phyloP scores from a whole-genome alignment of 2,113 vertebrate genomes.

The Elephas maximus region DNA sequence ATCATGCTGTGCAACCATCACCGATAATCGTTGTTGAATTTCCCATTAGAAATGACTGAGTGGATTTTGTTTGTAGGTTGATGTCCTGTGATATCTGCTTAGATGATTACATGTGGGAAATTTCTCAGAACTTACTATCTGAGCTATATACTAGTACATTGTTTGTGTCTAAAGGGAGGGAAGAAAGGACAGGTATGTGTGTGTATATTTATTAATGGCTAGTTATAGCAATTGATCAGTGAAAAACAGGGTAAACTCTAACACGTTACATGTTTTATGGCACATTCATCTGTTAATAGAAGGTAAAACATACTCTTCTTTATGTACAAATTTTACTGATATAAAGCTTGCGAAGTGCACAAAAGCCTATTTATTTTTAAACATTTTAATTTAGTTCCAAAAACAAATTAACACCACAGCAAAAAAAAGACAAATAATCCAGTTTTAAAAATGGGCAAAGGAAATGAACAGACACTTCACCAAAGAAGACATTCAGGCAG shows the following conservation, averaged over 20 bases:
- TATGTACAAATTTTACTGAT: neutral
- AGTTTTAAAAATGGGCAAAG: too few relatives aligned
- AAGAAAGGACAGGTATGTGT: neutral
- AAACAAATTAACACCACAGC: neutral
- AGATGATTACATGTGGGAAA: conserved; percentile 41
- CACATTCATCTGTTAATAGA: neutral
- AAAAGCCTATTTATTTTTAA: conserved; percentile 12
- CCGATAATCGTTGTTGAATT: too few relatives aligned
- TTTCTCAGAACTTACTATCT: neutral
- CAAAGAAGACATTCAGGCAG: too few relatives aligned
- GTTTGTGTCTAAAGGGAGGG: neutral
- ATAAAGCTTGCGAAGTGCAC: neutral
- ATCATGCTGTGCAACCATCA: too few relatives aligned
- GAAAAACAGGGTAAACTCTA: neutral
- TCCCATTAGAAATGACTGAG: neutral
- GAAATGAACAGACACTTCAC: too few relatives aligned
- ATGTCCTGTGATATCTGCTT: neutral
- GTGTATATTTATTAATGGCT: neutral
- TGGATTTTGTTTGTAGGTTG: conserved; percentile 13
- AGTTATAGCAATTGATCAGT: neutral
- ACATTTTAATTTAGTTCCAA: conserved; percentile 23
- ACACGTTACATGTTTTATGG: neutral
- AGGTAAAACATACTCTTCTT: conserved; percentile 11
- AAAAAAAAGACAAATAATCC: too few relatives aligned
- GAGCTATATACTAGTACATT: neutral